These are phyloP conservation scores for Drosophila orosa DNA, from an alignment of 1,140 invertebrate genomes.

Conservation along the genomic window DNA sequence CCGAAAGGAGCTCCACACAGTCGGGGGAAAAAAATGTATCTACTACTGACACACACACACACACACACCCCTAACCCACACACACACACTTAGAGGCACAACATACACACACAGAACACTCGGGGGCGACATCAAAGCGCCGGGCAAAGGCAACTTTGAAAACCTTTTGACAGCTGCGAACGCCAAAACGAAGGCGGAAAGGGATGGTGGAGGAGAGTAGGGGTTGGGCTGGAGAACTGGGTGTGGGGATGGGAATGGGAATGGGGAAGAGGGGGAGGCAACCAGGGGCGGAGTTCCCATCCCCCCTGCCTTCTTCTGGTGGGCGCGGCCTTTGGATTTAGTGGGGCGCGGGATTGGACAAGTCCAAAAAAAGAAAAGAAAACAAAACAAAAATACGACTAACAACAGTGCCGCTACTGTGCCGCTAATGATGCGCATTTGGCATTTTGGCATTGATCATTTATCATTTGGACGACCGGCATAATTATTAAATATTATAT, in stretches of 20 bases:
- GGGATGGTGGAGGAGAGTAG: slow-evolving; percentile 14
- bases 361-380: slow-evolving; percentile 13
- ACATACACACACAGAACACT: slow-evolving; percentile 33
- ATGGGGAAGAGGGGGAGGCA: slow-evolving; percentile 20
- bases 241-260: slow-evolving; percentile 9
- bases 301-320: slow-evolving; percentile 49
- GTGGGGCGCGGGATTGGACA: slow-evolving; percentile 54
- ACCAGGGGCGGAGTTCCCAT: slow-evolving; percentile 33
- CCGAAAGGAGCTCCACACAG: slow-evolving; percentile 31
- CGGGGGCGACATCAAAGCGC: slow-evolving; percentile 73
- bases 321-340: slow-evolving; percentile 64
- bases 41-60: slow-evolving; percentile 75
- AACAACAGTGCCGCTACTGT: slow-evolving; percentile 32
- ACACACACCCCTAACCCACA: slow-evolving; percentile 10
- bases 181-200: slow-evolving; percentile 30
- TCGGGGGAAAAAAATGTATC: slow-evolving; percentile 68
- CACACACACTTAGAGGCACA: slow-evolving; percentile 50
- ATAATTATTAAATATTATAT: slow-evolving; percentile 67
- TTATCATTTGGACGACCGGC: slow-evolving; percentile 50
- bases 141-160: slow-evolving; percentile 74
- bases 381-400: background rate
- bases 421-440: slow-evolving; percentile 65
- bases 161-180: slow-evolving; percentile 78
- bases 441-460: slow-evolving; percentile 68
- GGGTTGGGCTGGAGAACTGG: slow-evolving; percentile 1